phyloP scores from a whole-genome alignment of 2,888 invertebrate species.

The Leucoptera coffeella region DNA sequence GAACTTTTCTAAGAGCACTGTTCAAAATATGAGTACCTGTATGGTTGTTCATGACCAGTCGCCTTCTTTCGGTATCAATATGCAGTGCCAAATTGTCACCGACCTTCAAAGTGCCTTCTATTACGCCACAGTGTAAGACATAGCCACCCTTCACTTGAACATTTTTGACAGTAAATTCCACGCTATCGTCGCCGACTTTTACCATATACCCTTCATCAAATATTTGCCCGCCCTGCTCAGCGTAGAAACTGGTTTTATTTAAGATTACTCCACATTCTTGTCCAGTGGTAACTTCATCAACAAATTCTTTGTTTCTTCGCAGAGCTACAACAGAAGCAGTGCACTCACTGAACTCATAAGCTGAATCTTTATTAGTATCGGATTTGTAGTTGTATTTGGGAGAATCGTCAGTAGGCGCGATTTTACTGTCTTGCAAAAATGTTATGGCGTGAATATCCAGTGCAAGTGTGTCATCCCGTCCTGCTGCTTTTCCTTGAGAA shows the following conservation, averaged over 20 bases:
- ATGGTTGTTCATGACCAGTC: conserved; percentile 97
- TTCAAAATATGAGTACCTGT: conserved; percentile 97
- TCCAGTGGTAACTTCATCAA: conserved; percentile 72
- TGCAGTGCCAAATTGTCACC: conserved; percentile 80
- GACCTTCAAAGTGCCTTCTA: conserved; percentile 76
- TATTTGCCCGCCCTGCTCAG: conserved; percentile 98
- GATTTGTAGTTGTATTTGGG: conserved; percentile 86
- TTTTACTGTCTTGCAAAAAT: conserved; percentile 71
- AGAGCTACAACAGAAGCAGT: conserved; percentile 76
- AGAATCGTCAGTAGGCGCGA: conserved; percentile 83
- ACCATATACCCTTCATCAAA: conserved; percentile 91
- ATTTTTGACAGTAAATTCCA: conserved; percentile 87
- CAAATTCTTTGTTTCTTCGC: conserved; percentile 75
- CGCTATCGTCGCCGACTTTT: conserved; percentile 75
- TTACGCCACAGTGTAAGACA: conserved; percentile 85
- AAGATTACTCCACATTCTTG: conserved; percentile 89
- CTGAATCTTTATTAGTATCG: conserved; percentile 58
- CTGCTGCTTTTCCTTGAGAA: conserved; percentile 82
- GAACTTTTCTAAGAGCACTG: conserved; percentile 83
- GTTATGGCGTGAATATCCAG: conserved; percentile 94
- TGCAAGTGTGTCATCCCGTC: conserved; percentile 76
- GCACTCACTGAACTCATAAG: conserved; percentile 71
- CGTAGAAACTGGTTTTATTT: conserved; percentile 93
- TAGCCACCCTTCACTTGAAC: conserved; percentile 95
- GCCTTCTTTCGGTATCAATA: conserved; percentile 78